Evolutionary conservation across 1,140 invertebrate species (phyloP).

Genomic region (Monomorium pharaonis): DNA sequence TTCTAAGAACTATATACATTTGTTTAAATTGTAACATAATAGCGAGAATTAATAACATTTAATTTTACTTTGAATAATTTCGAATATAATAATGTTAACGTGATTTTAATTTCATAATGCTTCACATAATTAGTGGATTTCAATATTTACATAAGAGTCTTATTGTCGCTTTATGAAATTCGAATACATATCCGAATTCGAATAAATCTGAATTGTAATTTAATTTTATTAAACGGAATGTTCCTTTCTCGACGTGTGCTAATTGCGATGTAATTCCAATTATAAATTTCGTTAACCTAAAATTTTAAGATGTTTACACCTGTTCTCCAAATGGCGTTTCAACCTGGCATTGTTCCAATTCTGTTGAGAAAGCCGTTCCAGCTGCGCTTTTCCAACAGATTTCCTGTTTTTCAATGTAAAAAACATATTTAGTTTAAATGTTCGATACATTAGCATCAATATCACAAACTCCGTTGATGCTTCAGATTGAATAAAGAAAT

Average conservation of each 20-base stretch:
- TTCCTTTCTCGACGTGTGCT: not conserved
- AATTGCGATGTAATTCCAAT: not conserved
- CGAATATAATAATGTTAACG: not conserved
- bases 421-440: not conserved
- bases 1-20: not conserved
- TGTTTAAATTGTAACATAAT: not conserved
- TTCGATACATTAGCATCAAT: not conserved
- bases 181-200: not conserved
- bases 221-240: not conserved
- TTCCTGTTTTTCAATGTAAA: not conserved
- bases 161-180: not conserved
- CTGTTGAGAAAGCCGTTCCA: not conserved
- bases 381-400: not conserved
- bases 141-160: not conserved
- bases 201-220: not conserved
- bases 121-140: not conserved
- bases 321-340: not conserved
- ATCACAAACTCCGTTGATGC: not conserved
- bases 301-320: not conserved
- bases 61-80: not conserved
- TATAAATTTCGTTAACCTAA: not conserved
- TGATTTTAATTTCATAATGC: not conserved
- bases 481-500: not conserved
- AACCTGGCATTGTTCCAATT: constrained; percentile 19
- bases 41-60: not conserved